Evolutionary conservation across 2,888 invertebrate genomes (phyloP), one percentile per base, ranked within the genome.

Genomic region (Ommatoiulus sabulosus): DNA sequence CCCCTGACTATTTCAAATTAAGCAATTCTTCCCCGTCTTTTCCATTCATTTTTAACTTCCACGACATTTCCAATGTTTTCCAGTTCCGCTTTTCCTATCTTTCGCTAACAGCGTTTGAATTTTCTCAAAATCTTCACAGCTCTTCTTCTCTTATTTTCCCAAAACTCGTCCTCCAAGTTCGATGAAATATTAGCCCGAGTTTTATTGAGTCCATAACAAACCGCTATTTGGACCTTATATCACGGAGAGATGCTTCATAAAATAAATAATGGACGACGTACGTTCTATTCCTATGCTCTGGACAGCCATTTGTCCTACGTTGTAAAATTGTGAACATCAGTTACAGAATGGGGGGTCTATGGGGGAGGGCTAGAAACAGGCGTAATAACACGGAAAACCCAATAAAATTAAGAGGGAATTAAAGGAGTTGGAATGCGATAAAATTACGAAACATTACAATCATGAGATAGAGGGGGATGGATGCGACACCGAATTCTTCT

Each of bases 141-240:
- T n/a, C n/a, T n/a, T n/a, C n/a, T n/a, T n/a, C n/a, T n/a, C n/a
- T n/a, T n/a, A 35, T 35, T 35, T 35, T 35, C 35, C 2, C 35
- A 35, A 24, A 12, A 10, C 52, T 15, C 15, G 10, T 4, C 52
- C 2, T 52, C 0, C 24, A 24, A 72, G 6, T 24, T 24, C 20
- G 72, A 72, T 72, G 72, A 72, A 72, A 24, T 72, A 72, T 72
- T 72, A 72, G 10, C 72, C 24, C 7, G 24, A 72, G 72, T 72
- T 72, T 72, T 72, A 72, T 72, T 72, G 72, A 72, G 72, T 72
- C 72, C 72, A 72, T 72, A 72, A 72, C 72, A 72, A 72, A 72
- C 72, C 72, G 72, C 72, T 24, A 72, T 72, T 72, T 24, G 10
- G 72, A 72, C 72, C 72, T 72, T 72, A 72, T 24, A 72, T 24